Conservation (phyloP, 2,888 invertebrate species). For the Lypha dubia region DNA sequence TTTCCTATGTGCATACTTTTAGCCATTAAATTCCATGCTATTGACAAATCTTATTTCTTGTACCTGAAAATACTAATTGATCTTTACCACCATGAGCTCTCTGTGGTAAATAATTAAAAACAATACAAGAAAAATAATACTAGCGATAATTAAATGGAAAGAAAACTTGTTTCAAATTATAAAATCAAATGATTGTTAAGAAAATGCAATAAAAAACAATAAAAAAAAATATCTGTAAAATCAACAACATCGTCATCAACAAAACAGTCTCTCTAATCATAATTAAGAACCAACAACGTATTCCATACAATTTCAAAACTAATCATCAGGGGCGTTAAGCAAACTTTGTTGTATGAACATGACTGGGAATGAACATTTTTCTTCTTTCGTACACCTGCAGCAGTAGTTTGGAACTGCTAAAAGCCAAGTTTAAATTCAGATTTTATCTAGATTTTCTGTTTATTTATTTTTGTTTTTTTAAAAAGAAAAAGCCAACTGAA, state of each 20-base stretch:
- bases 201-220: neutral
- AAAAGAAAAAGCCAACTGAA: constrained; percentile 11
- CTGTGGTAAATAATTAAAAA: constrained; percentile 33
- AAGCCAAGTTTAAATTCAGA: constrained; percentile 44
- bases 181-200: constrained; percentile 36
- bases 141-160: constrained; percentile 11
- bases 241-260: constrained; percentile 56
- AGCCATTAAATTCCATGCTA: neutral
- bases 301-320: constrained; percentile 42
- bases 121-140: neutral
- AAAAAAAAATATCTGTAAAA: constrained; percentile 41
- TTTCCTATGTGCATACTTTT: neutral
- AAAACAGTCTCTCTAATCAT: constrained; percentile 49
- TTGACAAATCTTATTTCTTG: neutral
- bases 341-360: constrained; percentile 56
- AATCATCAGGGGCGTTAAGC: constrained; percentile 71
- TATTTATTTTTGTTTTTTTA: no score
- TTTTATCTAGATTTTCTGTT: constrained; percentile 56
- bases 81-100: constrained; percentile 33
- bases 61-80: constrained; percentile 33
- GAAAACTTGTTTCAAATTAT: constrained; percentile 55
- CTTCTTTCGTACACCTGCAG: constrained; percentile 55
- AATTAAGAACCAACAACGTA: constrained; percentile 57
- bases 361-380: constrained; percentile 36
- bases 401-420: constrained; percentile 23